Percentiles rank a stretch among this genome's conserved stretches.
Conservation (phyloP, 2,888 invertebrate species). For the Mamestra brassicae region DNA sequence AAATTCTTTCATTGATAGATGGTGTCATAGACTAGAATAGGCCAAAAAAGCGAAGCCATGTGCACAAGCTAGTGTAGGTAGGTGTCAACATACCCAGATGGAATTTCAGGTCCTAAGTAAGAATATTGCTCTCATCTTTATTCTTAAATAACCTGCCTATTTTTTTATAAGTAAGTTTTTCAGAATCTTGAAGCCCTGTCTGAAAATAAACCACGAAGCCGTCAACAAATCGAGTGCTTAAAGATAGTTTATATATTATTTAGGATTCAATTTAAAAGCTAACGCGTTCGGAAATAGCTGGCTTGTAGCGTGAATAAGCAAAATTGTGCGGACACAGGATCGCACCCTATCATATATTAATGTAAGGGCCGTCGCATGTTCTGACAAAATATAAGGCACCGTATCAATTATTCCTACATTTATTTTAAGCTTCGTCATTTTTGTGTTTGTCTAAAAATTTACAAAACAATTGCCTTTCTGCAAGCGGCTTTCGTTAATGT, state of each 20-base stretch:
- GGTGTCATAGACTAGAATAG: no score
- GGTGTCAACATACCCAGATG: no score
- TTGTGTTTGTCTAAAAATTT: conserved; percentile 54
- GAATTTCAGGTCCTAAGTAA: no score
- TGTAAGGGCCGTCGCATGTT: conserved; percentile 73
- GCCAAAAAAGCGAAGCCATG: not conserved
- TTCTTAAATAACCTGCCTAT: not conserved
- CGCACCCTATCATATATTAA: conserved; percentile 83
- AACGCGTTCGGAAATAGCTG: conserved; percentile 80
- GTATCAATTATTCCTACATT: conserved; percentile 77
- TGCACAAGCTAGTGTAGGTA: no score
- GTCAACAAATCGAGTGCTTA: conserved; percentile 76
- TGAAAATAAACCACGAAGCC: conserved; percentile 23
- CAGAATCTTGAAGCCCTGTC: not conserved
- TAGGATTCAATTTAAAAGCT: conserved; percentile 86
- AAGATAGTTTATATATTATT: conserved; percentile 83
- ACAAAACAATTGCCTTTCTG: not conserved
- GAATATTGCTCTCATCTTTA: no score
- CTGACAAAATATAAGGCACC: conserved; percentile 66
- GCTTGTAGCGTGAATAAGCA: conserved; percentile 85
- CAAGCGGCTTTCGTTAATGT: conserved; percentile 10
- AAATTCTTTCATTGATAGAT: no score
- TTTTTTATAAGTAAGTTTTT: not conserved
- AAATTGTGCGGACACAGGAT: conserved; percentile 77
- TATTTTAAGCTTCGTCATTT: conserved; percentile 65